Conservation (phyloP, 1,140 invertebrate genomes). For the Pristionchus pacificus region DNA sequence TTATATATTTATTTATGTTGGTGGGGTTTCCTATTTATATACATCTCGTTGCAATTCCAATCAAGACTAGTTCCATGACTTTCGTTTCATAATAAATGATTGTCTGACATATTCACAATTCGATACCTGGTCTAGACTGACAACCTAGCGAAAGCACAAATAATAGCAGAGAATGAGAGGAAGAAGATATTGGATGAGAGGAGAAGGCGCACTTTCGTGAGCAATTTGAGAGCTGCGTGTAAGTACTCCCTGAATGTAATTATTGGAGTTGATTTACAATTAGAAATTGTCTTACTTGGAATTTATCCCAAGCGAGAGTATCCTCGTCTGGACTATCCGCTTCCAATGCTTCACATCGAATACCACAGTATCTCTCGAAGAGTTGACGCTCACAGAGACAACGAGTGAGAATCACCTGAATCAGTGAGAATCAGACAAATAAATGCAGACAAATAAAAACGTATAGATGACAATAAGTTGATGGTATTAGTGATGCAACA, state of each 20-base stretch:
- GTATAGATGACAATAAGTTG: neutral
- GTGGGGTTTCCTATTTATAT: no score
- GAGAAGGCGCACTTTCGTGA: neutral
- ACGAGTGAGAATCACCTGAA: slow-evolving; percentile 25
- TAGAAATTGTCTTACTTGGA: slow-evolving; percentile 18
- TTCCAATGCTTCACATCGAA: slow-evolving; percentile 25
- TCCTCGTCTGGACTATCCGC: slow-evolving; percentile 21
- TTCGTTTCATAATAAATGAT: no score
- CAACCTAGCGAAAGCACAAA: no score
- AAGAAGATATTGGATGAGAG: neutral
- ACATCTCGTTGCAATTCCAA: no score
- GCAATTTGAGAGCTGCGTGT: neutral
- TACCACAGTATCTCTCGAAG: slow-evolving; percentile 19
- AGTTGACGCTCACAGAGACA: slow-evolving; percentile 25
- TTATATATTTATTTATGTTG: no score
- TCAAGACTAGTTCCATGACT: no score
- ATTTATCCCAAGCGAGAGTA: slow-evolving; percentile 26
- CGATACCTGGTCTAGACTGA: no score
- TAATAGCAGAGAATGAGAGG: neutral
- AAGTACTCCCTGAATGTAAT: neutral
- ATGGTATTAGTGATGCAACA: neutral
- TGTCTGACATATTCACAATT: no score
- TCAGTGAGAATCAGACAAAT: neutral
- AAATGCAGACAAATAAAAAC: no score
- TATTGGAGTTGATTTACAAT: neutral